Conservation (phyloP, 2,888 invertebrate species). For the Subacronicta megacephala region DNA sequence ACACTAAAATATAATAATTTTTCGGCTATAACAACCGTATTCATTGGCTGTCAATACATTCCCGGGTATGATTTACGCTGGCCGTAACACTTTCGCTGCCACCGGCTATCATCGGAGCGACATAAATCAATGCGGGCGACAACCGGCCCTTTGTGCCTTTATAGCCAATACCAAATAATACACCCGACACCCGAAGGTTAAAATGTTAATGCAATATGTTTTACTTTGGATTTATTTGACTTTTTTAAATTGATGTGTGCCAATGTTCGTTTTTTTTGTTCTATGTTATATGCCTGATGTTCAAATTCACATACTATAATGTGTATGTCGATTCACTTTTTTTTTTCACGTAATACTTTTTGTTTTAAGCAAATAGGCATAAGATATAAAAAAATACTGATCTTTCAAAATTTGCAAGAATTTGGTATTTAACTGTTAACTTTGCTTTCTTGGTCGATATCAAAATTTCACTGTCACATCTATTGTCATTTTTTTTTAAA, state of each 20-base stretch:
- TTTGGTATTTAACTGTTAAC: no score
- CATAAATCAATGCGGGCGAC: constrained; percentile 83
- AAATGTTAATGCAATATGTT: constrained; percentile 50
- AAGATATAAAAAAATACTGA: no score
- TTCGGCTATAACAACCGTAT: constrained; percentile 74
- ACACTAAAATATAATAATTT: constrained; percentile 68
- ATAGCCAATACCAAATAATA: constrained; percentile 71
- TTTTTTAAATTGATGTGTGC: constrained; percentile 35
- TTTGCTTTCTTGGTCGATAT: no score
- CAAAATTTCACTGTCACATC: no score
- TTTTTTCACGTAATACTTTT: no score
- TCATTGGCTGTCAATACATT: constrained; percentile 86
- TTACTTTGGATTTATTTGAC: constrained; percentile 42
- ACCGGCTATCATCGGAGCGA: constrained; percentile 63
- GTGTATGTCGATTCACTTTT: neutral
- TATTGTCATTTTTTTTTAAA: no score
- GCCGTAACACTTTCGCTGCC: constrained; percentile 79
- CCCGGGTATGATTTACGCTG: constrained; percentile 81
- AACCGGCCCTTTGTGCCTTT: constrained; percentile 71
- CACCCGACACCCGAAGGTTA: constrained; percentile 56
- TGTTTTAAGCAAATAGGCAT: no score
- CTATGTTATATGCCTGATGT: constrained; percentile 25
- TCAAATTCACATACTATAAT: constrained; percentile 3
- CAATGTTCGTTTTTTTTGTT: constrained; percentile 26
- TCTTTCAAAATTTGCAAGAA: no score